These are phyloP conservation scores for Pseudoatta argentina DNA, from an alignment of 1,140 invertebrate species.

Conservation along the genomic window DNA sequence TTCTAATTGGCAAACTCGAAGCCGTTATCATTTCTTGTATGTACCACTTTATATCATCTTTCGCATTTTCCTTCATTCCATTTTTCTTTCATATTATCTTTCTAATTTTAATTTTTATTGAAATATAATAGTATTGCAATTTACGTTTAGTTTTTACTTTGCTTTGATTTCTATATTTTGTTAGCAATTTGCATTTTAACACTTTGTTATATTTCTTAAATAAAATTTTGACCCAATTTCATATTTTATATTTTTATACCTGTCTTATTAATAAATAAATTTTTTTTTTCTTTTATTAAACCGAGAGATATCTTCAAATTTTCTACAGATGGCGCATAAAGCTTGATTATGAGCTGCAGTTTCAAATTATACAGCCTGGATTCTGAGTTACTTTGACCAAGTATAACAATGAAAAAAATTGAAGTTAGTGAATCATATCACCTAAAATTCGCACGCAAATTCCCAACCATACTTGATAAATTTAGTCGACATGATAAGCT, in stretches of 20 bases:
- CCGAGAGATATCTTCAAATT: too few relatives aligned
- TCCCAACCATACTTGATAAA: too few relatives aligned
- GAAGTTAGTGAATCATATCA: too few relatives aligned
- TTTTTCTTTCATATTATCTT: neutral
- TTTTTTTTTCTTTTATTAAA: too few relatives aligned
- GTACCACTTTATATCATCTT: conserved; percentile 5
- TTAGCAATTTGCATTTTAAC: neutral
- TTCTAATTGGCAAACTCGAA: conserved; percentile 16
- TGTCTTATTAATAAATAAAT: too few relatives aligned
- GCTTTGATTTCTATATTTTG: neutral
- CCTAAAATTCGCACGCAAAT: too few relatives aligned
- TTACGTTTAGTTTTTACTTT: neutral
- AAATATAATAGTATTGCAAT: neutral
- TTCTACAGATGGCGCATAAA: too few relatives aligned
- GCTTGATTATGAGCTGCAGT: too few relatives aligned
- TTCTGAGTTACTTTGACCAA: too few relatives aligned
- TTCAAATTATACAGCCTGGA: too few relatives aligned
- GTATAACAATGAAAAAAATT: too few relatives aligned
- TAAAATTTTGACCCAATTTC: neutral
- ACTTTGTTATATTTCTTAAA: neutral
- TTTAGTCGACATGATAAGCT: too few relatives aligned
- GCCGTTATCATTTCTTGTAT: neutral
- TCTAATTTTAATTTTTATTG: neutral
- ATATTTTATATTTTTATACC: neutral
- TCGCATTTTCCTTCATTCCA: neutral